Conservation (phyloP, 2,113 vertebrate genomes). For the Nerophis lumbriciformis region DNA sequence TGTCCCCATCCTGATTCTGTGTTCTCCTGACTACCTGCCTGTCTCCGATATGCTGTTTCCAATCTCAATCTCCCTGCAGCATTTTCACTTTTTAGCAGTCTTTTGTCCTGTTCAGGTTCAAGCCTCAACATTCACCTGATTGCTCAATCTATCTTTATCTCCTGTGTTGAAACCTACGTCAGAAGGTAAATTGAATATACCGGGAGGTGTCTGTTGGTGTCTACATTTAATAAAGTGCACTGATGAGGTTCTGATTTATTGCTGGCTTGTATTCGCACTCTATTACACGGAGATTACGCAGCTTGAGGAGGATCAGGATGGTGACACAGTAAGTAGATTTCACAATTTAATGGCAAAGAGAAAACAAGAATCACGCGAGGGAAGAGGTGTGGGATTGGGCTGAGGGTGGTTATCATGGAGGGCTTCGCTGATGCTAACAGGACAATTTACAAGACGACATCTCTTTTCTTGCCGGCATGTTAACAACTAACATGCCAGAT, state of each 20-base stretch:
- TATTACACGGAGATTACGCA: constrained; percentile 78
- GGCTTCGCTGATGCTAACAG: constrained; percentile 60
- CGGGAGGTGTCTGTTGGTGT: constrained; percentile 79
- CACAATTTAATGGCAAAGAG: constrained; percentile 75
- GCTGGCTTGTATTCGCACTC: constrained; percentile 76
- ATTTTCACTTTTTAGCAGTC: constrained; percentile 35
- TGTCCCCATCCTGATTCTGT: constrained; percentile 33
- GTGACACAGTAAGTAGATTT: constrained; percentile 78
- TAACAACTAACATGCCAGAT: constrained; percentile 48
- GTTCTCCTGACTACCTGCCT: constrained; percentile 41
- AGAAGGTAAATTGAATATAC: constrained; percentile 80
- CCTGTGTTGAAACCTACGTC: constrained; percentile 70
- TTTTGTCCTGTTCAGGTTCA: constrained; percentile 43
- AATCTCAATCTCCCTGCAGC: constrained; percentile 51
- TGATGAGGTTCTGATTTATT: constrained; percentile 81
- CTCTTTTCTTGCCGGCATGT: constrained; percentile 42
- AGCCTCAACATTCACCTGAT: constrained; percentile 71
- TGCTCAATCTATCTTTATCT: constrained; percentile 79
- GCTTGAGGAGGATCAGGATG: constrained; percentile 71
- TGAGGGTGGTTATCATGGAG: constrained; percentile 43
- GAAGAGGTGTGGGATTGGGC: constrained; percentile 40
- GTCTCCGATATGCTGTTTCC: constrained; percentile 37
- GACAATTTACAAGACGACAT: constrained; percentile 63
- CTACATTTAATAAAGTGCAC: constrained; percentile 80
- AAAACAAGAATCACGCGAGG: constrained; percentile 63